phyloP scores from a whole-genome alignment of 2,888 invertebrate genomes.

The Eulithis testata region DNA sequence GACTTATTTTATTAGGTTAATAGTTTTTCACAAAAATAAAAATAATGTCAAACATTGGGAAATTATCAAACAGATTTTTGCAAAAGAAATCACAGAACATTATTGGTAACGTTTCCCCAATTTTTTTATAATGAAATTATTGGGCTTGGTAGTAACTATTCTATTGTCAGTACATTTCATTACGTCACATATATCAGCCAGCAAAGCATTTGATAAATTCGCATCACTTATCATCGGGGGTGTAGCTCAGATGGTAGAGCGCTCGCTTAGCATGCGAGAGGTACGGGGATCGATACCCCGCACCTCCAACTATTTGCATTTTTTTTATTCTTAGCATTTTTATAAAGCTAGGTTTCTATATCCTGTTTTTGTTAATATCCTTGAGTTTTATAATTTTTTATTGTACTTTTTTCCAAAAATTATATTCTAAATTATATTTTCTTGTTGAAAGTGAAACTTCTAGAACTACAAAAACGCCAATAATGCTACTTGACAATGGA shows the following conservation, averaged over 20 bases:
- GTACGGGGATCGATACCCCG: conserved; percentile 84
- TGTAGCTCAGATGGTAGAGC: conserved; percentile 85
- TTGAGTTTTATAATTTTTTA: too few relatives aligned
- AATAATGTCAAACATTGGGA: too few relatives aligned
- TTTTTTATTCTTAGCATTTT: not conserved
- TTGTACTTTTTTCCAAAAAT: too few relatives aligned
- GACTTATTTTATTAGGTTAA: too few relatives aligned
- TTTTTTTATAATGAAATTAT: too few relatives aligned
- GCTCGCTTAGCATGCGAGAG: conserved; percentile 85
- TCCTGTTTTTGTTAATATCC: too few relatives aligned
- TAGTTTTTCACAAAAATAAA: too few relatives aligned
- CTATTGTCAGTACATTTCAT: conserved; percentile 9
- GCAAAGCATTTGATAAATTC: conserved; percentile 21
- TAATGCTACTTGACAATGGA: conserved; percentile 33
- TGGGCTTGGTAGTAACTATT: not conserved
- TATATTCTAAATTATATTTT: too few relatives aligned
- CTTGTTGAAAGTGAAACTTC: too few relatives aligned
- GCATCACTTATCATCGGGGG: conserved; percentile 55
- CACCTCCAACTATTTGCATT: conserved; percentile 68
- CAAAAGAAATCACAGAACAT: too few relatives aligned
- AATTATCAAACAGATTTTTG: too few relatives aligned
- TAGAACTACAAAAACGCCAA: not conserved
- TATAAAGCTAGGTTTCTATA: not conserved
- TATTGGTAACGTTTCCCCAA: too few relatives aligned
- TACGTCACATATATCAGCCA: conserved; percentile 24